Conservation (phyloP, 2,888 invertebrate species). For the Chymomyza caudatula region DNA sequence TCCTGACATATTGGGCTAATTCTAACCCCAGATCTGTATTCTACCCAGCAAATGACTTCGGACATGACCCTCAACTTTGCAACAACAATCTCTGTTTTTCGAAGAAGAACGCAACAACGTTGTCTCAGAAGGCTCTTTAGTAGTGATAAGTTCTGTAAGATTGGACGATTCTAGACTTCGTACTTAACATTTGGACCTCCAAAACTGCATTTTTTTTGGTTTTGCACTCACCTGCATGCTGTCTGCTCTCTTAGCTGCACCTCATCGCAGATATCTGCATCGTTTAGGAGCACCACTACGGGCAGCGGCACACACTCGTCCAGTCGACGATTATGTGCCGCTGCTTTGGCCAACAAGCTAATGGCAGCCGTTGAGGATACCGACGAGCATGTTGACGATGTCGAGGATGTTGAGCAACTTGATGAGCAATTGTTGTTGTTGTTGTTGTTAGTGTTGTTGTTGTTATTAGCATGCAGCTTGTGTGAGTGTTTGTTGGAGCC, state of each 20-base stretch:
- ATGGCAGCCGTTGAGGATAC: slow-evolving; percentile 44
- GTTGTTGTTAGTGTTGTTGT: background rate
- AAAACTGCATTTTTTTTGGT: too few species aligned
- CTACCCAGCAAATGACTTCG: too few species aligned
- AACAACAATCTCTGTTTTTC: too few species aligned
- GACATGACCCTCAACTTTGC: too few species aligned
- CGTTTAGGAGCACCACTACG: slow-evolving; percentile 40
- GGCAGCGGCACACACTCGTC: slow-evolving; percentile 49
- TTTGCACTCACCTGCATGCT: background rate
- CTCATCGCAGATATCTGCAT: slow-evolving; percentile 26
- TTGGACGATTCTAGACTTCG: too few species aligned
- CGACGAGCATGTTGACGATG: slow-evolving; percentile 33
- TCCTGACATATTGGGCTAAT: too few species aligned
- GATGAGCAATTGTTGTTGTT: slow-evolving; percentile 23
- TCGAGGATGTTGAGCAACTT: slow-evolving; percentile 36
- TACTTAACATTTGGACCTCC: too few species aligned
- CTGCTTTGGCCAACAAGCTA: slow-evolving; percentile 35
- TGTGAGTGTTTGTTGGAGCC: slow-evolving; percentile 51
- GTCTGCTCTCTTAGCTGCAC: background rate
- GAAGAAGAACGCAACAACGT: too few species aligned
- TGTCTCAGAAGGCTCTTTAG: too few species aligned
- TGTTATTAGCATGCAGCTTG: slow-evolving; percentile 11
- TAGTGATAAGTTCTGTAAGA: too few species aligned
- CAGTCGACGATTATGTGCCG: slow-evolving; percentile 41
- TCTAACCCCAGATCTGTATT: too few species aligned